Evolutionary conservation across 2,888 invertebrate genomes (phyloP).

Genomic region (Acanthosepion esculentum): DNA sequence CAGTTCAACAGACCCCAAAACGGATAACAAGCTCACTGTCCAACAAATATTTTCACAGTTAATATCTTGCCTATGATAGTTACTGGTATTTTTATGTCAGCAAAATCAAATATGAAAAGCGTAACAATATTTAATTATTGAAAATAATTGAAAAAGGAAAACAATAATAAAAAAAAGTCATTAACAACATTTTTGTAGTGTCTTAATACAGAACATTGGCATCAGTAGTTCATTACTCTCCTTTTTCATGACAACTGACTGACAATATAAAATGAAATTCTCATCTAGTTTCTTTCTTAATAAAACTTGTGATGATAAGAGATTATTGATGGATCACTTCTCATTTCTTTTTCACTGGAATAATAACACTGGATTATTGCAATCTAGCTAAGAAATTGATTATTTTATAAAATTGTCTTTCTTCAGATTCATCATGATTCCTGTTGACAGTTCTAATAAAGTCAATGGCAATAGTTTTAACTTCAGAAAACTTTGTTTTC

Average conservation of each 20-base stretch:
- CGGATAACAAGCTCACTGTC: background rate
- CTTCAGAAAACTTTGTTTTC: background rate
- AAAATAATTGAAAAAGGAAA: slow-evolving; percentile 11
- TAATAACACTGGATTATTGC: background rate
- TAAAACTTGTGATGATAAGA: background rate
- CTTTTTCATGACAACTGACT: background rate
- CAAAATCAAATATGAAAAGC: background rate
- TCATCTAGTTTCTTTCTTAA: background rate
- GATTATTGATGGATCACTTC: slow-evolving; percentile 16
- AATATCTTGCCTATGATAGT: background rate
- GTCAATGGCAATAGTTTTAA: background rate
- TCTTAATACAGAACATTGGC: background rate
- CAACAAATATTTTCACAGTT: slow-evolving; percentile 11
- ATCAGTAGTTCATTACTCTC: background rate
- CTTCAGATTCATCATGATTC: background rate
- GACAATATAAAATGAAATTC: background rate
- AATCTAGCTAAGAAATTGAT: background rate
- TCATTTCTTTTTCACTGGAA: background rate
- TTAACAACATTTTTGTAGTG: background rate
- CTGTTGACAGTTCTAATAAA: background rate
- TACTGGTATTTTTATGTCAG: background rate
- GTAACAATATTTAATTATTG: background rate
- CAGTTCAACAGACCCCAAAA: background rate
- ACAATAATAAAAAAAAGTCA: background rate
- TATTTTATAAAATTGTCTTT: background rate